Evolutionary conservation across 2,113 vertebrate species (phyloP).

Genomic region (Carettochelys insculpta): DNA sequence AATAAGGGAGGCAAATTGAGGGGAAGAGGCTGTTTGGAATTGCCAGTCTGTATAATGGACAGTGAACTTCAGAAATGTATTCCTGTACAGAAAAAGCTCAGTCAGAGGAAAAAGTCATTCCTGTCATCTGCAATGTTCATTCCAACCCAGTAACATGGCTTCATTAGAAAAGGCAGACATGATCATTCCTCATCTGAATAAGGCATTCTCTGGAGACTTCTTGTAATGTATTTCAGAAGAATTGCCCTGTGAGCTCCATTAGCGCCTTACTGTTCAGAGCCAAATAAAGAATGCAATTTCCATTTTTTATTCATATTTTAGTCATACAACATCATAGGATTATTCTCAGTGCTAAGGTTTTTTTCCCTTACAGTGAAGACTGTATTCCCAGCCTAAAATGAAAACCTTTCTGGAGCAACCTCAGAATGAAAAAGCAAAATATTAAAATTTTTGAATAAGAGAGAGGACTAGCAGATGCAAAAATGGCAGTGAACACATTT

Average conservation of each 20-base stretch:
- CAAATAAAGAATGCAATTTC: neutral
- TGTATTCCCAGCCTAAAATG: neutral
- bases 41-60: neutral
- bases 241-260: neutral
- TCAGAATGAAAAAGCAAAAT: neutral
- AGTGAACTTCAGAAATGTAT: neutral
- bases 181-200: neutral
- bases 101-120: neutral
- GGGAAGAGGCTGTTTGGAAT: neutral
- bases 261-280: neutral
- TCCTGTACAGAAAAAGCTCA: neutral
- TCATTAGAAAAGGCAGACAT: conserved; percentile 18
- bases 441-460: neutral
- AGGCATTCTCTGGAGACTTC: neutral
- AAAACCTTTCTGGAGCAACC: neutral
- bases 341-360: neutral
- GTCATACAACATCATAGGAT: neutral
- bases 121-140: neutral
- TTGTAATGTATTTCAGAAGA: conserved; percentile 12
- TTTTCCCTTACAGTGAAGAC: neutral
- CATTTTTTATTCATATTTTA: conserved; percentile 15
- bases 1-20: neutral
- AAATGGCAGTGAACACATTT: neutral
- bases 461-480: neutral
- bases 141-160: conserved; percentile 8